Evolutionary conservation across 2,888 invertebrate genomes (phyloP), one percentile per base, ranked within the genome.

Genomic region (Schrankia costaestrigalis): DNA sequence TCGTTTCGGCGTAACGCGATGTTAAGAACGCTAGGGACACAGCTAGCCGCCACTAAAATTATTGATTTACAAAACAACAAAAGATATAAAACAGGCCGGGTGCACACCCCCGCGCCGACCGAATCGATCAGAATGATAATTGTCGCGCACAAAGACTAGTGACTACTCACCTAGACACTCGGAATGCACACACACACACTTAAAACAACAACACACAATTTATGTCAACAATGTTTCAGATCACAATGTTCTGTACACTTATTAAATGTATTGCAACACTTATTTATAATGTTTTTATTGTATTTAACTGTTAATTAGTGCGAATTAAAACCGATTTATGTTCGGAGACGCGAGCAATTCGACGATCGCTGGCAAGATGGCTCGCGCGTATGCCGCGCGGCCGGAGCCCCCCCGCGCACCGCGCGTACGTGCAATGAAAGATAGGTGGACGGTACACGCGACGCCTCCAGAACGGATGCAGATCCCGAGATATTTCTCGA

Each of bases 51-150:
- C 77, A 81, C 83, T 83, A 83, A 84, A 83, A 83, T 80, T 87
- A 87, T 86, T 86, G 86, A 86, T 86, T 86, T 78, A 85, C 82
- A 84, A 84, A 85, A 86, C 83, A 86, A 86, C 85, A 85, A 85
- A 87, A 85, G 83, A 86, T 82, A 85, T 80, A 83, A 84, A 84
- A 83, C 78, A 75, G 72, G 65, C 78, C 71, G 73, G 70, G 71
- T 71, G 77, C 79, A 74, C 81, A 73, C 84, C 81, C 83, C 79
- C 84, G 79, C 83, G 77, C 82, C 71, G 50, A 61, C 71, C 73
- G 82, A 85, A 86, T 86, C 86, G 86, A 86, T 85, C 76, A 76
- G 68, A 82, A 84, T 84, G 85, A 87, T 87, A 86, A 87, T 86
- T 87, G 87, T 87, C 85, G 81, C 83, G 79, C 85, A 86, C 85